Evolutionary conservation across 2,888 invertebrate genomes (phyloP).

Genomic region (Monoplex corrugatus): DNA sequence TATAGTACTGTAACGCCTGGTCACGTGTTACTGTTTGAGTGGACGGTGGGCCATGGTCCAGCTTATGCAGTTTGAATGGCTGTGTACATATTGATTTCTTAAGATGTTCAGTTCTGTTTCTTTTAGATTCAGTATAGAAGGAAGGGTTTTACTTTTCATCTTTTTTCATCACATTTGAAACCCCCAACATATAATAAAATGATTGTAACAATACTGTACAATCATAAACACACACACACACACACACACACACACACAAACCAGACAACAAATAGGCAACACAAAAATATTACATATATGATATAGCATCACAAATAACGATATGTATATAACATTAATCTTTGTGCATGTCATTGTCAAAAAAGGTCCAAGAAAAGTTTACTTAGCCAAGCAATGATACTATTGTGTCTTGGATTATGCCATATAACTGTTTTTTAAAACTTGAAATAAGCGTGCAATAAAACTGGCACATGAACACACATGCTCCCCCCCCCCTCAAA

Average conservation of each 20-base stretch:
- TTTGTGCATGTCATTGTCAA: no score
- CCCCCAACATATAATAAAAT: background rate
- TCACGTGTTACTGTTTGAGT: slow-evolving; percentile 89
- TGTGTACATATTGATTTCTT: slow-evolving; percentile 78
- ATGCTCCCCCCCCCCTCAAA: no score
- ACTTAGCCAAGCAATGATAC: no score
- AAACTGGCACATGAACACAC: background rate
- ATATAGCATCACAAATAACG: no score
- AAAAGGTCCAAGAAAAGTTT: no score
- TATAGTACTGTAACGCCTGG: slow-evolving; percentile 89
- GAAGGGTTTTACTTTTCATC: background rate
- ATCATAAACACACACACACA: background rate
- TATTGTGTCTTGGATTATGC: no score
- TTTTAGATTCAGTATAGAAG: background rate
- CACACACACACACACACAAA: background rate
- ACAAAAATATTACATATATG: no score
- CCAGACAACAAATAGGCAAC: background rate
- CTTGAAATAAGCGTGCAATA: no score
- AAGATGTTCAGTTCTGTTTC: background rate
- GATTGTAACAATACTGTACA: no score
- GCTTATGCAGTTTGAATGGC: slow-evolving; percentile 94
- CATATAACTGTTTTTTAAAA: no score
- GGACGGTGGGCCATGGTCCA: slow-evolving; percentile 92
- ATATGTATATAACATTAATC: no score
- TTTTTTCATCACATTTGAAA: background rate